Evolutionary conservation across 2,797 vertebrate genomes (phyloP).

Genomic region (Argya squamiceps): DNA sequence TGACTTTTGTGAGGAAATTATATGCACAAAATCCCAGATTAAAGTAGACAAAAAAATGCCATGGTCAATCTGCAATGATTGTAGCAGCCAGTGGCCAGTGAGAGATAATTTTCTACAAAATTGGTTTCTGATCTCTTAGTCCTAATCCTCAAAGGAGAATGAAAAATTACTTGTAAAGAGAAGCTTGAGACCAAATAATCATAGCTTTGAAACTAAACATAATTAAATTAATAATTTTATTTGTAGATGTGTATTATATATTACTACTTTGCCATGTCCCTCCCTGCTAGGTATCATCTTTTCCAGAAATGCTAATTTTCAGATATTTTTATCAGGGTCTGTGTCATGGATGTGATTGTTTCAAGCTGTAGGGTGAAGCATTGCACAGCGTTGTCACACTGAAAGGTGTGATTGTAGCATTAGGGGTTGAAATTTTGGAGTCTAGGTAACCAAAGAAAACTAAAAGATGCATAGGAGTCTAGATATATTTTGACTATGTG

Average conservation of each 20-base stretch:
- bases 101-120: not conserved
- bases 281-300: not conserved
- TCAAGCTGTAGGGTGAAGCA: not conserved
- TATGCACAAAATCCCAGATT: not conserved
- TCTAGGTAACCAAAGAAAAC: not conserved
- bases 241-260: not conserved
- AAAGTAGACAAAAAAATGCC: not conserved
- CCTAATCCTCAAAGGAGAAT: not conserved
- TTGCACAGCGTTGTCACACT: not conserved
- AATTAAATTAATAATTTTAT: not conserved
- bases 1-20: not conserved
- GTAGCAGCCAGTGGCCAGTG: not conserved
- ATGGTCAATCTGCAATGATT: not conserved
- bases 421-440: not conserved
- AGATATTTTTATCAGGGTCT: not conserved
- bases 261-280: not conserved
- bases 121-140: not conserved
- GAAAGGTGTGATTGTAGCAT: not conserved
- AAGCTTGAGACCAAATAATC: not conserved
- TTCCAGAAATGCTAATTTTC: not conserved
- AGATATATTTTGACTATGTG: not conserved
- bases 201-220: not conserved
- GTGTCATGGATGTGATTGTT: not conserved
- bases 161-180: not conserved
- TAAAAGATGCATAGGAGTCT: not conserved